A percentile compares a stretch with the other conserved stretches of the same genome.
These are phyloP conservation scores for Noctua janthe DNA, from an alignment of 2,888 invertebrate species.

Conservation along the genomic window DNA sequence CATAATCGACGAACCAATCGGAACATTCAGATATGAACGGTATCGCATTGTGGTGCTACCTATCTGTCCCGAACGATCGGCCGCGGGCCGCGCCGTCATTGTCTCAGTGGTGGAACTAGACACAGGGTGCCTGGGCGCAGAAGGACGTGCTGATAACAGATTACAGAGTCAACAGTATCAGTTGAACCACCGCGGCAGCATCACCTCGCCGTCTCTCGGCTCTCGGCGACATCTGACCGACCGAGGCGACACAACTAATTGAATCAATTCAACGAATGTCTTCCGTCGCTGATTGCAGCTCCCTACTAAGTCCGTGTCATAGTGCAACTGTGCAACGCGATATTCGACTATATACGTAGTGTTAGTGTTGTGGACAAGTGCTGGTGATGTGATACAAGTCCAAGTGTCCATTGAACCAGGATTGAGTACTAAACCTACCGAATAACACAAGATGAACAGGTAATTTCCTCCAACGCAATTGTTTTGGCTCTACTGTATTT, in stretches of 20 bases:
- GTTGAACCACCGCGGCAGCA: slow-evolving; percentile 81
- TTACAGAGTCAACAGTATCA: slow-evolving; percentile 85
- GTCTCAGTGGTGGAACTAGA: slow-evolving; percentile 77
- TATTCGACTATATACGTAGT: slow-evolving; percentile 51
- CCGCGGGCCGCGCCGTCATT: slow-evolving; percentile 75
- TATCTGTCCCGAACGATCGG: slow-evolving; percentile 79
- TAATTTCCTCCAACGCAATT: slow-evolving; percentile 54
- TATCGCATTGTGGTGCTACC: slow-evolving; percentile 69
- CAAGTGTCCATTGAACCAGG: slow-evolving; percentile 21
- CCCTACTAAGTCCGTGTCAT: slow-evolving; percentile 51
- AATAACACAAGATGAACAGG: slow-evolving; percentile 73
- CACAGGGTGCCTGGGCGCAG: slow-evolving; percentile 76
- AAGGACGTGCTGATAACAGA: slow-evolving; percentile 86
- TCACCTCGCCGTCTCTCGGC: slow-evolving; percentile 73
- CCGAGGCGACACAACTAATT: slow-evolving; percentile 74
- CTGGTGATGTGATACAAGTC: slow-evolving; percentile 66
- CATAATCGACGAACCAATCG: slow-evolving; percentile 83
- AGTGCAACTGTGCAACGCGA: slow-evolving; percentile 60
- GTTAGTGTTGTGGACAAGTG: slow-evolving; percentile 66
- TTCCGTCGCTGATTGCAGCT: slow-evolving; percentile 83
- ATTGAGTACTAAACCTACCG: slow-evolving; percentile 10
- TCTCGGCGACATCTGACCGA: slow-evolving; percentile 66
- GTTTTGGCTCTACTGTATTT: neutral
- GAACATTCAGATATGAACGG: slow-evolving; percentile 81
- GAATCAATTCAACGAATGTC: slow-evolving; percentile 86